phyloP scores from a whole-genome alignment of 2,113 vertebrate species.

The Nesogale talazaci region DNA sequence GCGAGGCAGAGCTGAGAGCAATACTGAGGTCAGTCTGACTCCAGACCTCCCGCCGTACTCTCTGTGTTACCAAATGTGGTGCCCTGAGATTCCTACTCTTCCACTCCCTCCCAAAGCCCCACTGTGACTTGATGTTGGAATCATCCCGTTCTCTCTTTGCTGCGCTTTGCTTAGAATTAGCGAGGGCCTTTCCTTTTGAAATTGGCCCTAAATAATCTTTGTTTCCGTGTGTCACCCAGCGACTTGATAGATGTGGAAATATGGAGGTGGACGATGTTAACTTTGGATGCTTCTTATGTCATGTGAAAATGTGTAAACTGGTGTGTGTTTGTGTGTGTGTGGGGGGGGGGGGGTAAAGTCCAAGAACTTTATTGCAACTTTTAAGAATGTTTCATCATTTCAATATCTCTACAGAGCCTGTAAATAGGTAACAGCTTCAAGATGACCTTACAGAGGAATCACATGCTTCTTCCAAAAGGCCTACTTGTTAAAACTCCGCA shows the following conservation, averaged over 20 bases:
- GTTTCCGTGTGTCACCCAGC: neutral
- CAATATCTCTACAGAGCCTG: conserved; percentile 54
- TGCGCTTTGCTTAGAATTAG: neutral
- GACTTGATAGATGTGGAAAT: neutral
- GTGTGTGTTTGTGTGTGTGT: too few species aligned
- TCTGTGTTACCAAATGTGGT: neutral
- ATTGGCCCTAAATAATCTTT: neutral
- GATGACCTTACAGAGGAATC: conserved; percentile 17
- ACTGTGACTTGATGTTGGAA: neutral
- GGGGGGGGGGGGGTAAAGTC: neutral
- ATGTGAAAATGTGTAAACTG: conserved; percentile 60
- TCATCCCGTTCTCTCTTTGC: neutral
- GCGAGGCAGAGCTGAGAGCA: neutral
- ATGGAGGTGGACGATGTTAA: conserved; percentile 11
- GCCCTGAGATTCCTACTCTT: neutral
- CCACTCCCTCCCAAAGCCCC: neutral
- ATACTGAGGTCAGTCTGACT: neutral
- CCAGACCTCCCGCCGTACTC: neutral
- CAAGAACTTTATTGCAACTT: conserved; percentile 45
- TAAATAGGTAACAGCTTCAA: conserved; percentile 58
- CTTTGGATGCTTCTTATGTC: conserved; percentile 55
- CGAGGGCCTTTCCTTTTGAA: neutral
- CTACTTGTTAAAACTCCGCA: neutral
- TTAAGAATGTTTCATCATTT: conserved; percentile 47
- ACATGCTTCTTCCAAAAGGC: conserved; percentile 23